phyloP scores from a whole-genome alignment of 2,888 invertebrate genomes.

The Ophioninae sp. region DNA sequence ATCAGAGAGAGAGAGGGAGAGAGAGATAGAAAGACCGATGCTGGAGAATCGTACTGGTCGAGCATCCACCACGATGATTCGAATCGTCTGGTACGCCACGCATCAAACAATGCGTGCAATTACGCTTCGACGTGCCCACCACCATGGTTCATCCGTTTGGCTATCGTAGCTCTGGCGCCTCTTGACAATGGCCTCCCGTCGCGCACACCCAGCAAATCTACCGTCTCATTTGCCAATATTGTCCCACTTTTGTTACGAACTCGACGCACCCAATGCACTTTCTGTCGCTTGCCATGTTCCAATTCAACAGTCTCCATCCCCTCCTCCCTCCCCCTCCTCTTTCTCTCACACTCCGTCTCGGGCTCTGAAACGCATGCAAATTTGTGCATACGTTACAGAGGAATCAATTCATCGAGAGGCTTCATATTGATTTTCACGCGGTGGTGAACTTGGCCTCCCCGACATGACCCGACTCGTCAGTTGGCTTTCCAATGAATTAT shows the following conservation, averaged over 20 bases:
- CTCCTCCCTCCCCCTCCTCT: neutral
- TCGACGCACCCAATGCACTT: slow-evolving; percentile 56
- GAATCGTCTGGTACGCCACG: slow-evolving; percentile 72
- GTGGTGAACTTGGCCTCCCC: slow-evolving; percentile 47
- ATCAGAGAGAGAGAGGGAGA: slow-evolving; percentile 24
- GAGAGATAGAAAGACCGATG: slow-evolving; percentile 57
- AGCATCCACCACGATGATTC: slow-evolving; percentile 65
- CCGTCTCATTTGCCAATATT: slow-evolving; percentile 80
- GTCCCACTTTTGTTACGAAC: slow-evolving; percentile 76
- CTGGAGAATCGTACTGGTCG: slow-evolving; percentile 40
- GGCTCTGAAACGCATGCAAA: slow-evolving; percentile 16
- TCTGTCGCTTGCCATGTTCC: slow-evolving; percentile 33
- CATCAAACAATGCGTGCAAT: slow-evolving; percentile 80
- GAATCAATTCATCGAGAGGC: slow-evolving; percentile 49
- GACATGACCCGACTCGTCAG: neutral
- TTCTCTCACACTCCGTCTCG: slow-evolving; percentile 10
- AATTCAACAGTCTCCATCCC: slow-evolving; percentile 28
- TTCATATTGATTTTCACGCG: slow-evolving; percentile 51
- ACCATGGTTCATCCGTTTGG: slow-evolving; percentile 60
- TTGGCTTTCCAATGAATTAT: slow-evolving; percentile 42
- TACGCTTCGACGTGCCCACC: slow-evolving; percentile 73
- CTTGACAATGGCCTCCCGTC: slow-evolving; percentile 72
- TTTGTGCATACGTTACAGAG: slow-evolving; percentile 33
- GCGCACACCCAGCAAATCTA: slow-evolving; percentile 73
- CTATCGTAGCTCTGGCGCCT: slow-evolving; percentile 71